These are phyloP conservation scores for Actinia tenebrosa DNA, from an alignment of 64 coral and sea anemone species.

Conservation along the genomic window DNA sequence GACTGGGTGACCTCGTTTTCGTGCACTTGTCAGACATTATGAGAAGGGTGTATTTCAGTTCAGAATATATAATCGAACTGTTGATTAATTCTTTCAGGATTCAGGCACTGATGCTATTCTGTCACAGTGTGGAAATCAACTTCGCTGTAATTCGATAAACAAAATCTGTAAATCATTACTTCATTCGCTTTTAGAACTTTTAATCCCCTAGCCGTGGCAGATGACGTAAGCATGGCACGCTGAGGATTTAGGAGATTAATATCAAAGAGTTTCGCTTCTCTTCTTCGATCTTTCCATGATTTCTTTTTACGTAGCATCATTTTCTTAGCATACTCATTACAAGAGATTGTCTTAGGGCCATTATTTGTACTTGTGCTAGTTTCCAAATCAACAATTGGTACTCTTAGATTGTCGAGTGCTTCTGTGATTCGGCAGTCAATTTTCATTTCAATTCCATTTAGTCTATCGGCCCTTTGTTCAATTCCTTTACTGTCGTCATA, in stretches of 20 bases:
- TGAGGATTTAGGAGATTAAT: background rate
- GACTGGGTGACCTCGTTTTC: no score
- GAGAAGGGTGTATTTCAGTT: no score
- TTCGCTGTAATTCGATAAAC: constrained; percentile 47
- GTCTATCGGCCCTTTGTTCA: background rate
- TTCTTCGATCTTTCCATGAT: constrained; percentile 7
- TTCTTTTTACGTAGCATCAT: background rate
- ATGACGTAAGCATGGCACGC: constrained; percentile 7
- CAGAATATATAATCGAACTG: no score
- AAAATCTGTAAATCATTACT: constrained; percentile 39
- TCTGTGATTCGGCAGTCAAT: background rate
- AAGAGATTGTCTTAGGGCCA: background rate
- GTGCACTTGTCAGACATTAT: no score
- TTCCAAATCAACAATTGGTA: background rate
- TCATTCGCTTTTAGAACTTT: constrained; percentile 20
- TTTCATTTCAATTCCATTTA: background rate
- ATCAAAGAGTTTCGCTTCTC: background rate
- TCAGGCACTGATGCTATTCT: background rate
- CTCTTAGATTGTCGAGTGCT: background rate
- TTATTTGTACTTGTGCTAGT: background rate
- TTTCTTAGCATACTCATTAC: background rate
- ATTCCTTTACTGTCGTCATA: background rate
- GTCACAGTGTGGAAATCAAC: constrained; percentile 9
- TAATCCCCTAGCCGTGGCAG: constrained; percentile 32
- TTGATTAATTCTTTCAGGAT: no score